A percentile compares a stretch with the other conserved stretches of the same genome.
Conservation (phyloP, 35 echinoderm and acorn worm genomes). For the Heliocidaris tuberculata region DNA sequence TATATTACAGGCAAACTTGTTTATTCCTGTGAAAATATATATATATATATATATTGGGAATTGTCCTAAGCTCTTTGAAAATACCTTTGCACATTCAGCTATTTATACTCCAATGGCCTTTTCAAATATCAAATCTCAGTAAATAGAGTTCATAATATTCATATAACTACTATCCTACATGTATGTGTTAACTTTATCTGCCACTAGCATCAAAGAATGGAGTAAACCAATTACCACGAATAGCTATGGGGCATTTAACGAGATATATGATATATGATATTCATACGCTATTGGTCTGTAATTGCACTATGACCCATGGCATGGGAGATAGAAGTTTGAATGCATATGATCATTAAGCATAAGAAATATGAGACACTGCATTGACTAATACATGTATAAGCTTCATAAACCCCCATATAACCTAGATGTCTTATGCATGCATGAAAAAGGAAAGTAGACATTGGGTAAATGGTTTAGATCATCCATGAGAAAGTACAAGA, state of each 20-base stretch:
- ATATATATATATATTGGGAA: not conserved
- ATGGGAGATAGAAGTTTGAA: not conserved
- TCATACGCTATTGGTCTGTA: not conserved
- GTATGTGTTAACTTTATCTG: too few species aligned
- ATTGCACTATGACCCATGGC: not conserved
- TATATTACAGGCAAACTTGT: not conserved
- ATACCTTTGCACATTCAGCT: not conserved
- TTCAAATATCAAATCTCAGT: not conserved
- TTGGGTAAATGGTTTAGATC: not conserved
- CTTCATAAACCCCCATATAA: not conserved
- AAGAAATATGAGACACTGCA: not conserved
- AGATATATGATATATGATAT: not conserved
- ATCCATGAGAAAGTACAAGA: not conserved
- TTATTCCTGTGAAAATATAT: not conserved
- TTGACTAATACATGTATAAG: not conserved
- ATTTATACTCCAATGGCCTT: not conserved
- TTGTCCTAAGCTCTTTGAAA: not conserved
- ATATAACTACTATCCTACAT: not conserved
- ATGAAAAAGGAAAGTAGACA: not conserved
- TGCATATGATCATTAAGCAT: not conserved
- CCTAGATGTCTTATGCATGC: not conserved
- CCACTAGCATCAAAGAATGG: too few species aligned
- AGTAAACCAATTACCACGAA: not conserved
- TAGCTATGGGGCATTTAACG: not conserved
- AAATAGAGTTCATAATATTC: not conserved